Percentiles rank a stretch among this genome's conserved stretches.
Conservation (phyloP, 2,888 invertebrate genomes). For the Epinotia demarniana region DNA sequence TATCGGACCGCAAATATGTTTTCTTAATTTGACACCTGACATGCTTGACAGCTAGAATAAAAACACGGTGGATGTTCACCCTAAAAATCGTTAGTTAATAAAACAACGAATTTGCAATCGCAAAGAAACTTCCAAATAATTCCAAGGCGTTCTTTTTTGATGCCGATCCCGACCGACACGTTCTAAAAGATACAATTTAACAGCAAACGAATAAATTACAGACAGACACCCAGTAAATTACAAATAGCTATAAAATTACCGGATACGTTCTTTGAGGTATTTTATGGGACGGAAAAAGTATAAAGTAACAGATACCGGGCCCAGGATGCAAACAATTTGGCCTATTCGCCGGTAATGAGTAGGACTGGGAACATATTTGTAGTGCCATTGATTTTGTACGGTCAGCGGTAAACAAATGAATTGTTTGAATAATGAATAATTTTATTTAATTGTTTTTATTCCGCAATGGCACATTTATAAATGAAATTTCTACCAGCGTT, state of each 20-base stretch:
- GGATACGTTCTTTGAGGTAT: conserved; percentile 43
- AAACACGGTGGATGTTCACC: no score
- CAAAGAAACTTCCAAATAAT: conserved; percentile 1
- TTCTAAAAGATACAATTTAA: conserved; percentile 32
- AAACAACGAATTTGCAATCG: not conserved
- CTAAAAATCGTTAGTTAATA: not conserved
- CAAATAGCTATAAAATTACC: conserved; percentile 44
- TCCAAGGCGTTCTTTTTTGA: not conserved
- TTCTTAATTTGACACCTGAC: no score
- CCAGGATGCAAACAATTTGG: conserved; percentile 39
- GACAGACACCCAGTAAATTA: conserved; percentile 40
- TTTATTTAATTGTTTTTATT: no score
- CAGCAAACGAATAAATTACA: conserved; percentile 41
- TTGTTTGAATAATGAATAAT: no score
- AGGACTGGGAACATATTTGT: conserved; percentile 15
- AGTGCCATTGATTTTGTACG: conserved; percentile 27
- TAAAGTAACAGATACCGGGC: conserved; percentile 21
- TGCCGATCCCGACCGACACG: not conserved
- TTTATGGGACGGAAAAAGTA: conserved; percentile 39
- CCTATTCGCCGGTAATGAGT: conserved; percentile 33
- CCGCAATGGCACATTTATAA: no score
- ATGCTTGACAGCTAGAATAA: no score
- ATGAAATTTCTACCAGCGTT: no score
- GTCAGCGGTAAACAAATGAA: no score
- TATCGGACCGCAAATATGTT: no score